Base-by-base conservation (phyloP, 2,797 vertebrate genomes). In the Falco berigora region DNA sequence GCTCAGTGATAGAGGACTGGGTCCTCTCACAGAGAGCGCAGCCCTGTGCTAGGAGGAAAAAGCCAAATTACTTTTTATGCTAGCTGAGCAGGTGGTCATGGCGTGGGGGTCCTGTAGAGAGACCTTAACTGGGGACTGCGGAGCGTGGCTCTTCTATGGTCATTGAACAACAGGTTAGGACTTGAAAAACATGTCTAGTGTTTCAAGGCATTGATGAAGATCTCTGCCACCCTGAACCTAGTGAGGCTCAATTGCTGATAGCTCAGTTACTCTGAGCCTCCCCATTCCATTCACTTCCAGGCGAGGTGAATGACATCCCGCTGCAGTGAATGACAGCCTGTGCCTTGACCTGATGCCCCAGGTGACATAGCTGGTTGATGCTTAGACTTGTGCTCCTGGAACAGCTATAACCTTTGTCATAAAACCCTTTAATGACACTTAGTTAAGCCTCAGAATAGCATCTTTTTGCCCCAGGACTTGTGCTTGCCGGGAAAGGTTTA, bases 101-200 rank as follows among this genome's bases (percentile, higher is more conserved):
- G 30, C 23, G 2, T 20, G 21, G 25, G 11, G 22, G 14, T 10
- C 34, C 34, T 12, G 1, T 11, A 40, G 30, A 69, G 17, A 75
- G 6, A 15, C 28, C 32, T 21, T 53, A 17, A 14, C 14, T 36
- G 38, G 22, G 25, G 7, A 4, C 38, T 3, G 4, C 3, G 40
- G 19, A 40, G 19, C 24, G 11, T 2, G 0, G 23, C 1, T 42
- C 56, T 71, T 52, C 6, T 25, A 40, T 0, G 0, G 32, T 9
- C 67, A 19, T 5, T 38, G 40, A 66, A 18, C 53, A 19, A 13
- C 1, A 62, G 19, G 5, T 21, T 28, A 42, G 28, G 36, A 32
- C 22, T 77, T 59, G 10, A 38, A 72, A 86, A 86, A 40, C 22
- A 4, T 1, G 4, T 34, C 78, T 24, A 19, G 14, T n/a, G 19